Conservation (phyloP, 1,140 invertebrate genomes). For the Drosophila quadrilineata region DNA sequence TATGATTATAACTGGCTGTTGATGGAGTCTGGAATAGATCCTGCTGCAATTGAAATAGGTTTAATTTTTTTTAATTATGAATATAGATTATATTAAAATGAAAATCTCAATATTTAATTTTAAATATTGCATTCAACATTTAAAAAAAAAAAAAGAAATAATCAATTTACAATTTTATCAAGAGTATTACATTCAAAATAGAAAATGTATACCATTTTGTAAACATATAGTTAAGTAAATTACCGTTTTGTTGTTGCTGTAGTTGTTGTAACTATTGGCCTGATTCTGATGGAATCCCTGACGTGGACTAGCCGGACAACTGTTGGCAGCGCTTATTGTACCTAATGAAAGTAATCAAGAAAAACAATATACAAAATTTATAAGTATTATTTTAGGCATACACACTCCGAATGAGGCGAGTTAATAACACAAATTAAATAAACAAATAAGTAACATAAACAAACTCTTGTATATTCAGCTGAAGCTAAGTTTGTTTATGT, state of each 20-base stretch:
- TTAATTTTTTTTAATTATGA: no score
- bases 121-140: no score
- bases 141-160: neutral
- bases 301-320: slow-evolving; percentile 97
- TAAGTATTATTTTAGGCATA: neutral
- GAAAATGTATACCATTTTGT: neutral
- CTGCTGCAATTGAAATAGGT: slow-evolving; percentile 58
- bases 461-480: no score
- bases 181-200: neutral
- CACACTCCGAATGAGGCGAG: neutral
- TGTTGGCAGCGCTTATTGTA: slow-evolving; percentile 94
- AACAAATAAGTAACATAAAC: no score
- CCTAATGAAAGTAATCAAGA: slow-evolving; percentile 82
- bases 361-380: neutral
- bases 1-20: slow-evolving; percentile 86
- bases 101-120: no score
- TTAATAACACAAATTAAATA: no score
- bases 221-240: neutral
- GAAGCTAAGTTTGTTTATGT: no score
- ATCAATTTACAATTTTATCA: neutral
- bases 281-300: slow-evolving; percentile 80
- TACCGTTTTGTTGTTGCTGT: slow-evolving; percentile 78
- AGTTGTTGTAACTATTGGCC: slow-evolving; percentile 70
- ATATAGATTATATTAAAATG: no score
- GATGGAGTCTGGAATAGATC: slow-evolving; percentile 81